Percentiles rank a stretch among this genome's conserved stretches.
Evolutionary conservation across 1,140 invertebrate species (phyloP).

Genomic region (Centruroides vittatus): DNA sequence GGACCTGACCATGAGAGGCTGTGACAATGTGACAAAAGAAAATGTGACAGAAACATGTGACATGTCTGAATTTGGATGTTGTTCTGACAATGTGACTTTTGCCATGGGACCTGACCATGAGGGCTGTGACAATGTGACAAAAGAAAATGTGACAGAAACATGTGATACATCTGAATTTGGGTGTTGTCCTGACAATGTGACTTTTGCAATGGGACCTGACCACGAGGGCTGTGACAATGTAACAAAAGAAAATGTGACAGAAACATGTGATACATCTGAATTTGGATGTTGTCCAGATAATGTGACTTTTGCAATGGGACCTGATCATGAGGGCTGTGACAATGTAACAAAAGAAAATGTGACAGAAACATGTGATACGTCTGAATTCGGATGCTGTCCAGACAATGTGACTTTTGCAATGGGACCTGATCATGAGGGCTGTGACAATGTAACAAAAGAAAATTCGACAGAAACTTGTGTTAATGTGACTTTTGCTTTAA

Average conservation of each 20-base stretch:
- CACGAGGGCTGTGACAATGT: conserved; percentile 52
- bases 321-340: background rate
- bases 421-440: conserved; percentile 48
- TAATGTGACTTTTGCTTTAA: too few relatives aligned
- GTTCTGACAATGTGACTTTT: conserved; percentile 59
- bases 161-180: conserved; percentile 58
- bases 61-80: conserved; percentile 42
- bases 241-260: conserved; percentile 49
- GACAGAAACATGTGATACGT: conserved; percentile 28
- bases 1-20: conserved; percentile 69
- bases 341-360: conserved; percentile 32
- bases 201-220: conserved; percentile 62
- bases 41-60: conserved; percentile 34
- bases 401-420: conserved; percentile 25
- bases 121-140: conserved; percentile 48
- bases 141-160: conserved; percentile 49
- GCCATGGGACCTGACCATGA: conserved; percentile 53
- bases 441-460: conserved; percentile 30
- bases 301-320: conserved; percentile 23
- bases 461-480: too few relatives aligned
- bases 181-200: conserved; percentile 67
- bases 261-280: conserved; percentile 17
- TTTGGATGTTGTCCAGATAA: conserved; percentile 46
- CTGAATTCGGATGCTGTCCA: conserved; percentile 46
- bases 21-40: conserved; percentile 43